phyloP scores from a whole-genome alignment of 1,140 invertebrate species.

The Sarcophaga bullata region DNA sequence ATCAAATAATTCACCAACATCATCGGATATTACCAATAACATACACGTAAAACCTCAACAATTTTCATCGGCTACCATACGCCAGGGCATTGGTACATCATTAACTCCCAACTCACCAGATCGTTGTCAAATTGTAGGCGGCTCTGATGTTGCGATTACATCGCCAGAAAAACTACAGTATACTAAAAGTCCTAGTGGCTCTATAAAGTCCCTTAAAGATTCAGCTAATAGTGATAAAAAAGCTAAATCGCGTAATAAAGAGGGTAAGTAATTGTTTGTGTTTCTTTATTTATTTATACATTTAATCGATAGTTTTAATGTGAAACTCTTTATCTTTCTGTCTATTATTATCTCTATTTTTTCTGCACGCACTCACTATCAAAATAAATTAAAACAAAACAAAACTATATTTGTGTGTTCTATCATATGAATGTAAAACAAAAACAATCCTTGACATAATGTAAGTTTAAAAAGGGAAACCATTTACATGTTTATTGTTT shows the following conservation, averaged over 20 bases:
- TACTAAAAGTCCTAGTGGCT: conserved; percentile 61
- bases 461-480: conserved; percentile 6
- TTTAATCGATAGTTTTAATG: conserved; percentile 8
- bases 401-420: neutral
- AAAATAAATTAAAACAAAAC: neutral
- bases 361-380: conserved; percentile 26
- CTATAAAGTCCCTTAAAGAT: conserved; percentile 63
- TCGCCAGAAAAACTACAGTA: conserved; percentile 63
- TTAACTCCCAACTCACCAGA: conserved; percentile 61
- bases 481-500: neutral
- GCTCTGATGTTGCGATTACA: conserved; percentile 50
- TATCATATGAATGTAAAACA: conserved; percentile 25
- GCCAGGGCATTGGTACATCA: conserved; percentile 62
- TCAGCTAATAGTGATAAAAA: conserved; percentile 61
- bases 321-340: neutral
- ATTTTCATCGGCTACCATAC: conserved; percentile 60
- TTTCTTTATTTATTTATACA: neutral
- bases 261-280: conserved; percentile 54
- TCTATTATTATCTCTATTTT: conserved; percentile 19
- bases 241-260: conserved; percentile 62
- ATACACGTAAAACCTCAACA: conserved; percentile 52
- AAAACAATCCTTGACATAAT: neutral
- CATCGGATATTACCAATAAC: conserved; percentile 49
- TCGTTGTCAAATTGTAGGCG: conserved; percentile 61
- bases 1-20: conserved; percentile 47